phyloP scores from a whole-genome alignment of 2,113 vertebrate species.

The Lanius collurio region DNA sequence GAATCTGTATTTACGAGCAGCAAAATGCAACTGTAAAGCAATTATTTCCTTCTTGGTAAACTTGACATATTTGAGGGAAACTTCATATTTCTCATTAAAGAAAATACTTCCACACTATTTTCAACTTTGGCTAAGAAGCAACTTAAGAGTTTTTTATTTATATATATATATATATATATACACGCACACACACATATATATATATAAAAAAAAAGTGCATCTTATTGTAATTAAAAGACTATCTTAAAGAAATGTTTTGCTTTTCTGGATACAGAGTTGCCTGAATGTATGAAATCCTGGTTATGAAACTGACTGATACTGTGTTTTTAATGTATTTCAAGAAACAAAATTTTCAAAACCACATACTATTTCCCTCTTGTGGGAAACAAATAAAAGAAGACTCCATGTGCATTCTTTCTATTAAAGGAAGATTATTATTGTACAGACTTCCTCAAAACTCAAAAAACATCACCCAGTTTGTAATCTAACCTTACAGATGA shows the following conservation, averaged over 20 bases:
- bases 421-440: neutral
- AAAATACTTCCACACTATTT: neutral
- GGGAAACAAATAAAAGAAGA: neutral
- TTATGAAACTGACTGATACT: neutral
- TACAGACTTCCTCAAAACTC: neutral
- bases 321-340: neutral
- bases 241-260: neutral
- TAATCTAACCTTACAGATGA: neutral
- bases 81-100: neutral
- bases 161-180: too few relatives aligned
- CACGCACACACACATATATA: too few relatives aligned
- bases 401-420: neutral
- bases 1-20: neutral
- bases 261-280: neutral
- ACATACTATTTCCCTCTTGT: neutral
- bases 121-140: neutral
- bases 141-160: neutral
- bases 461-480: neutral
- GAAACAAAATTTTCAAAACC: neutral
- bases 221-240: neutral
- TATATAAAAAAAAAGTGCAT: fast-evolving
- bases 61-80: neutral
- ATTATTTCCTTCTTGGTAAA: neutral
- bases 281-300: neutral
- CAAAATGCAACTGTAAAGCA: neutral